phyloP scores from a whole-genome alignment of 1,140 invertebrate genomes.

The Rhagoletis zephyria region DNA sequence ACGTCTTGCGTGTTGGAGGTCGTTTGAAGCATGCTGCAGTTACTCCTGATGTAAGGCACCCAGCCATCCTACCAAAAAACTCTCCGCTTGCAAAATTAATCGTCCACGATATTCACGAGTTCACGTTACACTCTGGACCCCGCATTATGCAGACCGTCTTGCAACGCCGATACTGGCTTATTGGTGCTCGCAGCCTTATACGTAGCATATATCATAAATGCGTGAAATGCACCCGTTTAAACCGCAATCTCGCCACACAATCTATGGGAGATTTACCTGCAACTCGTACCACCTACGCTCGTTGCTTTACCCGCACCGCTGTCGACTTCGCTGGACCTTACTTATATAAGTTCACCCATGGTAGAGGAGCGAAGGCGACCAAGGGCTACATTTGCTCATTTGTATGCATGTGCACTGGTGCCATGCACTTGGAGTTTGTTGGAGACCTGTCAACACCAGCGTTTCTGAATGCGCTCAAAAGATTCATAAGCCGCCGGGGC shows the following conservation, averaged over 20 bases:
- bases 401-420: constrained; percentile 51
- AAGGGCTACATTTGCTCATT: constrained; percentile 15
- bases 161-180: constrained; percentile 25
- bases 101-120: no score
- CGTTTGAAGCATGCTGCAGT: not conserved
- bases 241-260: no score
- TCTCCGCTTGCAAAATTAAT: no score
- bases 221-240: no score
- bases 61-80: no score
- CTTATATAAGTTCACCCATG: no score
- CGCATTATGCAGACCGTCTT: constrained; percentile 47
- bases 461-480: not conserved
- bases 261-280: no score
- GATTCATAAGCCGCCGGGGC: not conserved
- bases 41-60: not conserved
- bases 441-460: not conserved
- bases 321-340: constrained; percentile 10
- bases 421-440: constrained; percentile 48
- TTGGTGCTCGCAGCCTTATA: constrained; percentile 23
- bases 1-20: constrained; percentile 9
- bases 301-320: not conserved
- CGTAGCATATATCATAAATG: no score
- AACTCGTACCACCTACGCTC: no score
- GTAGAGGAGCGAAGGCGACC: constrained; percentile 19
- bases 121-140: not conserved